Conservation (phyloP, 2,797 vertebrate genomes). For the Brachymystax lenok region DNA sequence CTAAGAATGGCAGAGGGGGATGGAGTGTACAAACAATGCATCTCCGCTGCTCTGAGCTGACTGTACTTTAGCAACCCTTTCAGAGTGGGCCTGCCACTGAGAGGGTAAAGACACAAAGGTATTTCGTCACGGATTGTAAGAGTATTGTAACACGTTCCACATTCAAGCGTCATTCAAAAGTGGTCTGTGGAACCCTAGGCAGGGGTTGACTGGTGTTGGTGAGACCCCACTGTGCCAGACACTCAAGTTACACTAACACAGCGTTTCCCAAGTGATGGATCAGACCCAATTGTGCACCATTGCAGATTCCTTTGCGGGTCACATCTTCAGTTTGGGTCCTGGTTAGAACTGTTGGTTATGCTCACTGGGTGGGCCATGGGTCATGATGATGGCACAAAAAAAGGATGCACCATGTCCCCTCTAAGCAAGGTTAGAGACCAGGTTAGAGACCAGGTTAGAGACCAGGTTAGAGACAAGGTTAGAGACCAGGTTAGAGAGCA, state of each 20-base stretch:
- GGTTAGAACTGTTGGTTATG: slow-evolving; percentile 40
- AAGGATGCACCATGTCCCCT: slow-evolving; percentile 34
- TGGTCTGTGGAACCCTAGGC: slow-evolving; percentile 15
- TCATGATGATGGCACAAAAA: not conserved
- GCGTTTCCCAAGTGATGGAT: slow-evolving; percentile 53
- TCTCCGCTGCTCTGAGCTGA: not conserved
- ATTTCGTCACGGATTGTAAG: not conserved
- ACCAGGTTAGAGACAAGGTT: slow-evolving; percentile 22
- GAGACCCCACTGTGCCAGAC: slow-evolving; percentile 49
- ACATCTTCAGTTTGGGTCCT: slow-evolving; percentile 37
- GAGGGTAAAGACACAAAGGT: not conserved
- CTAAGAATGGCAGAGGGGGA: not conserved
- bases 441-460: slow-evolving; percentile 31
- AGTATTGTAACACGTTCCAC: slow-evolving; percentile 28
- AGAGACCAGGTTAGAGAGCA: slow-evolving; percentile 9
- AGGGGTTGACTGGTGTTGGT: slow-evolving; percentile 19
- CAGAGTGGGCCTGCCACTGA: no score
- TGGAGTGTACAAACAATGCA: not conserved
- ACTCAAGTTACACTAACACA: slow-evolving; percentile 42
- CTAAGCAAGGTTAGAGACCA: slow-evolving; percentile 38
- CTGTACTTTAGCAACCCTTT: not conserved
- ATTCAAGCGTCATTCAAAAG: slow-evolving; percentile 1
- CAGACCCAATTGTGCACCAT: slow-evolving; percentile 64
- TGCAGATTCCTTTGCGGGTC: slow-evolving; percentile 61
- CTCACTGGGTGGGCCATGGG: slow-evolving; percentile 55